Evolutionary conservation across 2,113 vertebrate genomes (phyloP).

Genomic region (Pycnonotus jocosus): DNA sequence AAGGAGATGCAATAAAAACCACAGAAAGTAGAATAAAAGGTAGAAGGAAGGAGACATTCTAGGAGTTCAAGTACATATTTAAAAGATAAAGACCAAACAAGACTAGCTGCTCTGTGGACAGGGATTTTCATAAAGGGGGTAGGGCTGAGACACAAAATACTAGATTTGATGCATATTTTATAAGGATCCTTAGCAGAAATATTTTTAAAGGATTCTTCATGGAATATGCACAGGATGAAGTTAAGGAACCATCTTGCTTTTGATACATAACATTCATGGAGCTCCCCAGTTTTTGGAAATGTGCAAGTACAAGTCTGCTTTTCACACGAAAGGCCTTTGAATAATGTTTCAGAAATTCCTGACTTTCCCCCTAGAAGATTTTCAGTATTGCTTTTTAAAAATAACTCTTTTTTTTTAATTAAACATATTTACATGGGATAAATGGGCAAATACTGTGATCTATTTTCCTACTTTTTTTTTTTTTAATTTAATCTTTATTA

Average conservation of each 20-base stretch:
- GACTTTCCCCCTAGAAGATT: background rate
- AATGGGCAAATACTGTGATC: background rate
- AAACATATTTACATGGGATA: background rate
- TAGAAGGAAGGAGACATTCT: background rate
- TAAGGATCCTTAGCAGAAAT: background rate
- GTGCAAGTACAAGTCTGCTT: background rate
- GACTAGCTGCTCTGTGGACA: background rate
- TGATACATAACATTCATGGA: background rate
- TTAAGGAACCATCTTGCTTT: background rate
- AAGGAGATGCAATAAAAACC: background rate
- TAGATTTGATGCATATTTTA: background rate
- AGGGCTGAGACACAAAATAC: background rate
- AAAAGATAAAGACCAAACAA: background rate
- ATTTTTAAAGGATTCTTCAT: background rate
- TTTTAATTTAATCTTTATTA: background rate
- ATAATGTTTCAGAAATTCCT: background rate
- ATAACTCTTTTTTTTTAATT: background rate
- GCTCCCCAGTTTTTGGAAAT: background rate
- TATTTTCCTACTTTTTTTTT: background rate
- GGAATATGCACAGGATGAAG: background rate
- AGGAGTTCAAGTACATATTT: background rate
- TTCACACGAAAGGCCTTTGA: background rate
- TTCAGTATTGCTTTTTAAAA: background rate
- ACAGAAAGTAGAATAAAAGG: background rate
- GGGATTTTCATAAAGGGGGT: background rate